A percentile compares a stretch with the other conserved stretches of the same genome.
phyloP scores from a whole-genome alignment of 2,113 vertebrate genomes.

The Pseudopipra pipra region DNA sequence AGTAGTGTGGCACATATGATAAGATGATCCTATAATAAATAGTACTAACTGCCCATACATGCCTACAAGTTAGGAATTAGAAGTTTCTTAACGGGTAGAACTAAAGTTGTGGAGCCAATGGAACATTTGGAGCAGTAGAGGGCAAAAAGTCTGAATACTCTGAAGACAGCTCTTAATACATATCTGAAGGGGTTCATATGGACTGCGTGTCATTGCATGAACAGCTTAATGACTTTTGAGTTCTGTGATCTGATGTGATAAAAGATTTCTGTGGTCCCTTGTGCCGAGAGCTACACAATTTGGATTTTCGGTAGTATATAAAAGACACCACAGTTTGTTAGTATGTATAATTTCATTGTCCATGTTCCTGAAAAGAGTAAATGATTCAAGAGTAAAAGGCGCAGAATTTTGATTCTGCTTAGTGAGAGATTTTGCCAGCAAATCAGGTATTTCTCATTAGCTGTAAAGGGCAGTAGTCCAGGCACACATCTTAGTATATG shows the following conservation, averaged over 20 bases:
- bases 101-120: background rate
- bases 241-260: background rate
- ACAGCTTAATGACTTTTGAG: background rate
- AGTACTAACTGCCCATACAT: background rate
- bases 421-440: background rate
- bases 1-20: background rate
- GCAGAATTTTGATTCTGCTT: background rate
- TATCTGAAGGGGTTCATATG: background rate
- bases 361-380: background rate
- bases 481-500: background rate
- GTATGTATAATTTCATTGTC: background rate
- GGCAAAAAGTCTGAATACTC: background rate
- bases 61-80: background rate
- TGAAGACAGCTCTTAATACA: background rate
- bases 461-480: conserved; percentile 15
- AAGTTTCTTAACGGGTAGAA: background rate
- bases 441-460: conserved; percentile 40
- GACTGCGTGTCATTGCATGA: background rate
- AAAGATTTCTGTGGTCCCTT: background rate
- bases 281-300: background rate
- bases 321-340: background rate
- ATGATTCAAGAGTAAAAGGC: background rate
- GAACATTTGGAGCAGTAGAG: background rate
- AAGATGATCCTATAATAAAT: background rate
- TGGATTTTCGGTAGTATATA: background rate